Evolutionary conservation across 2,797 vertebrate genomes (phyloP).

Genomic region (Cyprinodon diabolis): DNA sequence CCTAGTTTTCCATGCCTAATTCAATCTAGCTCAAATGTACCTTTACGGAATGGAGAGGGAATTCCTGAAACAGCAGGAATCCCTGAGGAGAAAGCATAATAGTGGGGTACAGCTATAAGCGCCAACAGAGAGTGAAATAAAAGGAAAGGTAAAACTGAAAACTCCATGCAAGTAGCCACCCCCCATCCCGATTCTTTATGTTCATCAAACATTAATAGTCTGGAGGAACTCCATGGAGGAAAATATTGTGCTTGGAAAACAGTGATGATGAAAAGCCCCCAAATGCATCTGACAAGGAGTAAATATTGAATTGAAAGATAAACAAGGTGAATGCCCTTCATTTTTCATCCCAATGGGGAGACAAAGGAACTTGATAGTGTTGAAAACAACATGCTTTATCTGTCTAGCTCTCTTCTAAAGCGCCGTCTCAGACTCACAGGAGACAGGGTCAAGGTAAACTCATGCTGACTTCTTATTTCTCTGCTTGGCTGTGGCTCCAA

Average conservation of each 20-base stretch:
- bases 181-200: constrained; percentile 37
- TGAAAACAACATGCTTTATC: constrained; percentile 58
- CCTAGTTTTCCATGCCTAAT: constrained; percentile 73
- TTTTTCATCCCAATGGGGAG: constrained; percentile 72
- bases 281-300: constrained; percentile 82
- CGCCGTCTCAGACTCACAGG: constrained; percentile 13
- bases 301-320: constrained; percentile 82
- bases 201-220: constrained; percentile 79
- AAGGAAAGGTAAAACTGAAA: constrained; percentile 34
- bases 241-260: constrained; percentile 68
- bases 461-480: constrained; percentile 11
- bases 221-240: constrained; percentile 62
- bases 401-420: constrained; percentile 34
- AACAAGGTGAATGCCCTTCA: constrained; percentile 77
- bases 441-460: constrained; percentile 24
- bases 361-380: constrained; percentile 53
- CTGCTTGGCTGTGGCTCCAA: constrained; percentile 28
- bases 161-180: constrained; percentile 57
- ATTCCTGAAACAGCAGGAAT: constrained; percentile 45
- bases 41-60: constrained; percentile 60
- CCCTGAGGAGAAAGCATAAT: constrained; percentile 49
- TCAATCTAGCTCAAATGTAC: constrained; percentile 67
- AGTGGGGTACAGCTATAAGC: constrained; percentile 52
- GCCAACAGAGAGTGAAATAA: constrained; percentile 42
- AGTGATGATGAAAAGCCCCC: constrained; percentile 79